These are phyloP conservation scores for Bolinopsis microptera DNA, from an alignment of 37 sponge, comb jelly and placozoan species.

Conservation along the genomic window DNA sequence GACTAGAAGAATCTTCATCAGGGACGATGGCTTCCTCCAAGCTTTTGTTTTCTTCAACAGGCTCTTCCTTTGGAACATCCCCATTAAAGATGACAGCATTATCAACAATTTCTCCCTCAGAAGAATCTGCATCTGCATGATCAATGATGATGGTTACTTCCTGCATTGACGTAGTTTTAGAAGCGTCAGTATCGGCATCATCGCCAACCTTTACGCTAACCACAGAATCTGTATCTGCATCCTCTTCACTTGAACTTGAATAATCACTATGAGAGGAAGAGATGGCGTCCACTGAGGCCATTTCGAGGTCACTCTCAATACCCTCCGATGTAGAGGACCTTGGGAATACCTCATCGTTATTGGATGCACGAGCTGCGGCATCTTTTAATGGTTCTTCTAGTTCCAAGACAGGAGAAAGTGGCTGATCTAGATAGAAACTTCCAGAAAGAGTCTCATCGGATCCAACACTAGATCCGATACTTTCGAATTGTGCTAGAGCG, in stretches of 20 bases:
- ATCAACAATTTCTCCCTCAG: no score
- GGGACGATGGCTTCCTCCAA: no score
- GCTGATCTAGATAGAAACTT: neutral
- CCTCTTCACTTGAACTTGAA: neutral
- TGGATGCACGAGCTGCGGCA: neutral
- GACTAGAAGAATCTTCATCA: no score
- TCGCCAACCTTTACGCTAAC: neutral
- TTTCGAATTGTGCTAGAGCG: neutral
- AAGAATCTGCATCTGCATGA: no score
- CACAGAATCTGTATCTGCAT: neutral
- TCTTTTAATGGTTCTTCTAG: neutral
- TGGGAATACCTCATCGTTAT: conserved; percentile 12
- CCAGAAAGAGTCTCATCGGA: neutral
- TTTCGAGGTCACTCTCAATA: neutral
- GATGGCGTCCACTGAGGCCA: neutral
- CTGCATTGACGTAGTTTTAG: no score
- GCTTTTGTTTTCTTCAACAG: no score
- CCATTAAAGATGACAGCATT: no score
- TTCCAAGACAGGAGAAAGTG: conserved; percentile 6
- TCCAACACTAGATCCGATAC: neutral
- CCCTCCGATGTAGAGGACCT: neutral
- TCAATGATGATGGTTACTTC: no score
- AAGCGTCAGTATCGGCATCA: no score
- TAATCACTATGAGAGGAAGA: neutral
- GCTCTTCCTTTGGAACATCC: no score